These are phyloP conservation scores for Puntigrus tetrazona DNA, from an alignment of 2,113 vertebrate genomes.

Conservation along the genomic window DNA sequence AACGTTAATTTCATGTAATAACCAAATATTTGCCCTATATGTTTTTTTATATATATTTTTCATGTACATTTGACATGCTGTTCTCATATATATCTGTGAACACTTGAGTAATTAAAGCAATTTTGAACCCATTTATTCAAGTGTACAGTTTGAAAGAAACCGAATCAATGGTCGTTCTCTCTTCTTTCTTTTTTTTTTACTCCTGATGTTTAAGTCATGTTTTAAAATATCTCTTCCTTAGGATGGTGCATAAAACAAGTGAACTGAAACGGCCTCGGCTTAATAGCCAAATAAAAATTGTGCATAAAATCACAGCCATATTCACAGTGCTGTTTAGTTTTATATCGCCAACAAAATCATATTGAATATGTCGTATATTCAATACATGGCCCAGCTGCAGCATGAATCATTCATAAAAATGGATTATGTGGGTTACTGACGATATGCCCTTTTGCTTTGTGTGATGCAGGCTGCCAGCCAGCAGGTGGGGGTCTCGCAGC, in stretches of 20 bases:
- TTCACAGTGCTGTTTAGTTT: conserved; percentile 15
- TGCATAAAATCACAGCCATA: conserved; percentile 9
- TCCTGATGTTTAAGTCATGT: not conserved
- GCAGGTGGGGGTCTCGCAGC: conserved; percentile 82
- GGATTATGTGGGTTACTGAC: not conserved
- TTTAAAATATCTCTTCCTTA: not conserved
- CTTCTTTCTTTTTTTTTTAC: not conserved
- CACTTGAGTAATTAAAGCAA: not conserved
- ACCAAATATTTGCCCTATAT: not conserved
- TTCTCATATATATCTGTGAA: not conserved
- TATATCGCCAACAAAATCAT: conserved; percentile 16
- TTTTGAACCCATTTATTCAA: not conserved
- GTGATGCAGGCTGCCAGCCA: conserved; percentile 71
- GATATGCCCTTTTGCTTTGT: conserved; percentile 21
- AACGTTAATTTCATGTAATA: not conserved
- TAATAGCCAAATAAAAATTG: conserved; percentile 4
- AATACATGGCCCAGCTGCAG: not conserved
- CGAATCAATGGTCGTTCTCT: not conserved
- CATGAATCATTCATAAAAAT: conserved; percentile 7
- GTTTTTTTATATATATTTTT: not conserved
- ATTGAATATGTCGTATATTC: not conserved
- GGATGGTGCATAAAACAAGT: not conserved
- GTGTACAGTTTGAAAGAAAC: not conserved
- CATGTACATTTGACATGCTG: not conserved
- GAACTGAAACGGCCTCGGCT: not conserved